Percentiles rank a stretch among this genome's conserved stretches.
phyloP scores from a whole-genome alignment of 2,113 vertebrate species.

The Planiliza haematocheilus region DNA sequence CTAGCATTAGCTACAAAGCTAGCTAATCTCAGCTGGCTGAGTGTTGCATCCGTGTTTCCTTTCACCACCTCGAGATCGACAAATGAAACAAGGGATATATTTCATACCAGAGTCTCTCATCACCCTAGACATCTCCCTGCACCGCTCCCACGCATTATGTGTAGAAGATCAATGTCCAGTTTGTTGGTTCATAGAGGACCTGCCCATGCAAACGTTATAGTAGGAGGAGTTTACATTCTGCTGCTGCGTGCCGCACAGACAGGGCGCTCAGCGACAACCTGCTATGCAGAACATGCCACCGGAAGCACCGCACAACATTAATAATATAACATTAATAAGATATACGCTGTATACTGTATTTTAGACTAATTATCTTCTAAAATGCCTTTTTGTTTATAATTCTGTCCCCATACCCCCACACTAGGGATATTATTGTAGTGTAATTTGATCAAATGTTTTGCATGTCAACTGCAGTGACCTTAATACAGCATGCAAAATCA shows the following conservation, averaged over 20 bases:
- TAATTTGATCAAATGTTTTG: slow-evolving; percentile 14
- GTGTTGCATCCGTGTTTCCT: too few species aligned
- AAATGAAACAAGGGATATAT: background rate
- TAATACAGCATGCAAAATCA: slow-evolving; percentile 10
- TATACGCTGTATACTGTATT: too few species aligned
- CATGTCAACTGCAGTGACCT: background rate
- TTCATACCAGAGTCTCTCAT: slow-evolving; percentile 76
- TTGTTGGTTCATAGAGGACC: slow-evolving; percentile 21
- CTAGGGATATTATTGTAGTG: background rate
- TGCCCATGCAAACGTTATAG: slow-evolving; percentile 42
- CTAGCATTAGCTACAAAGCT: slow-evolving; percentile 44
- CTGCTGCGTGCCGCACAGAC: slow-evolving; percentile 10
- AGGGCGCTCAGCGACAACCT: background rate
- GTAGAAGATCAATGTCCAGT: slow-evolving; percentile 50
- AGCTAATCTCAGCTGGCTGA: slow-evolving; percentile 4
- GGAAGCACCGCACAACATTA: background rate
- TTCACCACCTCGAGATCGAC: background rate
- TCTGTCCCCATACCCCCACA: background rate
- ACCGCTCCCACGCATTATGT: slow-evolving; percentile 62
- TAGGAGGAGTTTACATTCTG: slow-evolving; percentile 50
- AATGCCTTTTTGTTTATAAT: background rate
- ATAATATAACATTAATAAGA: background rate
- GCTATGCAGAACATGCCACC: background rate
- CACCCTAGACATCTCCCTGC: slow-evolving; percentile 70
- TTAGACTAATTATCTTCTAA: too few species aligned